Evolutionary conservation across 2,113 vertebrate genomes (phyloP).

Genomic region (Mugil cephalus): DNA sequence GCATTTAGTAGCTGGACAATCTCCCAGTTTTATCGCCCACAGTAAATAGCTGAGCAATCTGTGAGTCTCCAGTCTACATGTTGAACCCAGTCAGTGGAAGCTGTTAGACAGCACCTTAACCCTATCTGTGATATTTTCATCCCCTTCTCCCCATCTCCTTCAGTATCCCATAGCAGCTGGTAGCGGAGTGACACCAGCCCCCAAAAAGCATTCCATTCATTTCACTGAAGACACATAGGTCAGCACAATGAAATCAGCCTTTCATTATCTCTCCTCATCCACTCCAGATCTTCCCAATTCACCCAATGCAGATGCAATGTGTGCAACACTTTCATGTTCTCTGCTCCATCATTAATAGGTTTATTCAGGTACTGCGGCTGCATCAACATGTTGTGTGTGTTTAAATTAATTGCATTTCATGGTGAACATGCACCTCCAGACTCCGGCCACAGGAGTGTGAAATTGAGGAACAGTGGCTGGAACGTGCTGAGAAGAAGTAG

Average conservation of each 20-base stretch:
- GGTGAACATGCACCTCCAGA: too few relatives aligned
- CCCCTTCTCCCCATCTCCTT: constrained; percentile 37
- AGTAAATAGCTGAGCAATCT: constrained; percentile 19
- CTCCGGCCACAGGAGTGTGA: too few relatives aligned
- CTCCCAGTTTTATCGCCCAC: constrained; percentile 25
- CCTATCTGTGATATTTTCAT: constrained; percentile 42
- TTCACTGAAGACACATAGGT: constrained; percentile 35
- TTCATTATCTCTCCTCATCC: constrained; percentile 27
- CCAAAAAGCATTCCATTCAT: constrained; percentile 36
- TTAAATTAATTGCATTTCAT: not conserved
- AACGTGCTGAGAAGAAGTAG: too few relatives aligned
- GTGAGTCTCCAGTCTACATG: constrained; percentile 27
- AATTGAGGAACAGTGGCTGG: too few relatives aligned
- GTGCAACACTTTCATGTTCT: not conserved
- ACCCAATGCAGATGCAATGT: too few relatives aligned
- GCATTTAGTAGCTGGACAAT: constrained; percentile 9
- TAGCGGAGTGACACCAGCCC: constrained; percentile 21
- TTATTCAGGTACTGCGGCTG: not conserved
- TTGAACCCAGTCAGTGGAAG: constrained; percentile 41
- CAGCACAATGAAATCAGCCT: constrained; percentile 49
- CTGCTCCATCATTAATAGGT: not conserved
- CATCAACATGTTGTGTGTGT: constrained; percentile 5
- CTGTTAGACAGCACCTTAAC: constrained; percentile 35
- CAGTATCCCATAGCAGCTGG: constrained; percentile 20
- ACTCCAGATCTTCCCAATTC: constrained; percentile 25